A percentile compares a stretch with the other conserved stretches of the same genome.
These are phyloP conservation scores for Epinotia ramella DNA, from an alignment of 2,888 invertebrate genomes.

Conservation along the genomic window DNA sequence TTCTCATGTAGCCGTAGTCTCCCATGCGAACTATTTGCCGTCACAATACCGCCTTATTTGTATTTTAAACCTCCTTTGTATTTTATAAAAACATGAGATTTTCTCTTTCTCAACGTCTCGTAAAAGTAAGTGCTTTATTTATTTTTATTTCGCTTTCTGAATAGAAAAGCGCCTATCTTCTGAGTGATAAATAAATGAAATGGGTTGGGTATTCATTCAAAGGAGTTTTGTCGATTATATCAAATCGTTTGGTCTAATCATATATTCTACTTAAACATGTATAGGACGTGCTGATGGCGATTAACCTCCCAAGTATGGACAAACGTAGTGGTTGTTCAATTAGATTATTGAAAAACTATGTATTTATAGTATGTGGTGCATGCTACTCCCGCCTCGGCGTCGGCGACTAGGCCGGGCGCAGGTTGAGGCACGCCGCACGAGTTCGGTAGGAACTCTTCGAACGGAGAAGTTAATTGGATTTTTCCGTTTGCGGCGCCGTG, in stretches of 20 bases:
- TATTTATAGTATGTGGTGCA: slow-evolving; percentile 63
- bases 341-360: slow-evolving; percentile 76
- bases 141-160: slow-evolving; percentile 36
- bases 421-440: slow-evolving; percentile 47
- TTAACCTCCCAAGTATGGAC: neutral
- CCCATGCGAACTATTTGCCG: slow-evolving; percentile 55
- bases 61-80: slow-evolving; percentile 58
- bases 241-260: slow-evolving; percentile 2
- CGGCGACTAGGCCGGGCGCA: slow-evolving; percentile 47
- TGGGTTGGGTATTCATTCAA: neutral
- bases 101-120: slow-evolving; percentile 39
- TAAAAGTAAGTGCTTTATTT: slow-evolving; percentile 45
- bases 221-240: slow-evolving; percentile 3
- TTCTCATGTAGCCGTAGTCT: slow-evolving; percentile 51
- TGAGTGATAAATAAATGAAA: slow-evolving; percentile 30
- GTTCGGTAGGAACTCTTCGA: slow-evolving; percentile 71
- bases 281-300: neutral
- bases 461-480: slow-evolving; percentile 82
- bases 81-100: slow-evolving; percentile 51
- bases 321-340: slow-evolving; percentile 61
- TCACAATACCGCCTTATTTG: slow-evolving; percentile 56
- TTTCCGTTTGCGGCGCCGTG: slow-evolving; percentile 77
- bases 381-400: neutral
- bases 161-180: slow-evolving; percentile 21
- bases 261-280: neutral